Evolutionary conservation across 2,113 vertebrate species (phyloP).

Genomic region (Daphoenositta chrysoptera): DNA sequence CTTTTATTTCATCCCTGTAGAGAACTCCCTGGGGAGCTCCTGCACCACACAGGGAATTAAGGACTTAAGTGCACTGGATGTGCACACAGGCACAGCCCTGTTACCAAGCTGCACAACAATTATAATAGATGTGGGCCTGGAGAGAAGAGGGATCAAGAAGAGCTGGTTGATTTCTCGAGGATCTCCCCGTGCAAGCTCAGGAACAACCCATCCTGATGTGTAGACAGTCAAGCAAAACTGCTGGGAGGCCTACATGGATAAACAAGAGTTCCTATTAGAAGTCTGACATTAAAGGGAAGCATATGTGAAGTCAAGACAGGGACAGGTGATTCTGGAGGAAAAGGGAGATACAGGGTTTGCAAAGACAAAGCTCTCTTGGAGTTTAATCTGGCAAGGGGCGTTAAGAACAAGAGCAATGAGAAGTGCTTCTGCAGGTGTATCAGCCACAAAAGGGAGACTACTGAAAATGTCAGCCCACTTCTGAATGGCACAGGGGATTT

Average conservation of each 20-base stretch:
- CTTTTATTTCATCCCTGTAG: not conserved
- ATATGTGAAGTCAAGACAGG: accelerated
- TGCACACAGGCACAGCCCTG: not conserved
- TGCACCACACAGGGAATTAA: not conserved
- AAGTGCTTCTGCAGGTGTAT: not conserved
- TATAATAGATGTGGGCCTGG: not conserved
- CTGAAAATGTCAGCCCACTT: not conserved
- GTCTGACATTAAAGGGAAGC: not conserved
- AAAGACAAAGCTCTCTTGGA: not conserved
- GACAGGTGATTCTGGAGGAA: not conserved
- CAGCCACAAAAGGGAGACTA: not conserved
- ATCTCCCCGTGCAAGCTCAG: not conserved
- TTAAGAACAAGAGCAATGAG: not conserved
- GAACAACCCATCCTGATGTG: not conserved
- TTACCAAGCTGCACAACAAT: not conserved
- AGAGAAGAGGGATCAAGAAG: not conserved
- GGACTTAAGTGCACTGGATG: not conserved
- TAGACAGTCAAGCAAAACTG: not conserved
- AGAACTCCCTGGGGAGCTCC: not conserved
- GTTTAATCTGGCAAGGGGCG: not conserved
- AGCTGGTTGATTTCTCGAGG: not conserved
- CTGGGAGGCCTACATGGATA: not conserved
- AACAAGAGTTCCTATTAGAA: not conserved
- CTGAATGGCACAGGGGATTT: not conserved
- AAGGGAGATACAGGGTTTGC: not conserved